These are phyloP conservation scores for Nebria ingens DNA, from an alignment of 1,140 invertebrate species.

Conservation along the genomic window DNA sequence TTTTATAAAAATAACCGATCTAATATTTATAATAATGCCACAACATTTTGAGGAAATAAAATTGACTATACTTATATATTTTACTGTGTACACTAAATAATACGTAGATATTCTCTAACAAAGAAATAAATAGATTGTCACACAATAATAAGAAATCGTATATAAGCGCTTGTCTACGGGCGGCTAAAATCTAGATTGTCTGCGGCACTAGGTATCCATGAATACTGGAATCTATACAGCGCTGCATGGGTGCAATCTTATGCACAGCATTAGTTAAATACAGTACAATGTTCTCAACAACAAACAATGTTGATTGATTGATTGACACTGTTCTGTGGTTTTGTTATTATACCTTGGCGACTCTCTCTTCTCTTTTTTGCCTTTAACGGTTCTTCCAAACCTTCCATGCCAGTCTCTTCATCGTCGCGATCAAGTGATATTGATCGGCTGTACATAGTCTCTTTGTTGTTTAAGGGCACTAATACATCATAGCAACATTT, in stretches of 20 bases:
- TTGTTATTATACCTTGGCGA: conserved; percentile 42
- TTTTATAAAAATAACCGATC: too few relatives aligned
- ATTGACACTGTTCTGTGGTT: too few relatives aligned
- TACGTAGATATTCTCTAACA: too few relatives aligned
- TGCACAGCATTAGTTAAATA: too few relatives aligned
- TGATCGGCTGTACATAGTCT: conserved; percentile 51
- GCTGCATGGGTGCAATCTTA: too few relatives aligned
- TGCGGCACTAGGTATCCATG: background rate
- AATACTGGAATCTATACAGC: background rate
- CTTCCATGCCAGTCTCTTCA: conserved; percentile 45
- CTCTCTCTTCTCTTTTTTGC: conserved; percentile 53
- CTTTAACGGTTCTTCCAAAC: conserved; percentile 54
- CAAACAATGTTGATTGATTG: too few relatives aligned
- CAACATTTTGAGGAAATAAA: too few relatives aligned
- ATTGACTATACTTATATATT: too few relatives aligned
- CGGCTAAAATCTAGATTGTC: background rate
- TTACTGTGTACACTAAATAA: too few relatives aligned
- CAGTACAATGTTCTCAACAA: too few relatives aligned
- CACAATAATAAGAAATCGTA: background rate
- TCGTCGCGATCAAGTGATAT: conserved; percentile 52
- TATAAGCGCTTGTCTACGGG: background rate
- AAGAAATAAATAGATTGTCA: too few relatives aligned
- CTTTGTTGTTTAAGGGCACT: conserved; percentile 61
- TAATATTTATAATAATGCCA: too few relatives aligned
- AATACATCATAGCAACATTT: conserved; percentile 21